phyloP scores from a whole-genome alignment of 2,888 invertebrate genomes.

The Yponomeuta plumbellus region DNA sequence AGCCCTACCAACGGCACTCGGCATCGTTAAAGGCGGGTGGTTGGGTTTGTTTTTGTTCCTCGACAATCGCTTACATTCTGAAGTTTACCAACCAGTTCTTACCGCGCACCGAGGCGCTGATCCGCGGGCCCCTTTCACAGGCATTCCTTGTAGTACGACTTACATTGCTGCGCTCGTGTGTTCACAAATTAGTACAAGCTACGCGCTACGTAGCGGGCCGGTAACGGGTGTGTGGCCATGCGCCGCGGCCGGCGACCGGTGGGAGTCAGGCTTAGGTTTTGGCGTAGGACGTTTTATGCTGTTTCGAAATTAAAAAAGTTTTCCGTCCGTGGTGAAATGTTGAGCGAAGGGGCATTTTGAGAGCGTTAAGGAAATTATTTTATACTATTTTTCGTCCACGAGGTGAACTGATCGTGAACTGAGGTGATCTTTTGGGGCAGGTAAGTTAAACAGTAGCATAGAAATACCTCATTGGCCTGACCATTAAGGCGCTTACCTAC shows the following conservation, averaged over 20 bases:
- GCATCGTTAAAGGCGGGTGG: slow-evolving; percentile 44
- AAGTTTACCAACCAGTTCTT: slow-evolving; percentile 69
- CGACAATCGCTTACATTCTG: slow-evolving; percentile 71
- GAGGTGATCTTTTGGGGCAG: no score
- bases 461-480: no score
- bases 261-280: not conserved
- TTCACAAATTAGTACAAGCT: not conserved
- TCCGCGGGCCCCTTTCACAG: slow-evolving; percentile 59
- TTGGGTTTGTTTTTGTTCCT: slow-evolving; percentile 67
- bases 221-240: not conserved
- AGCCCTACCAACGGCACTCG: not conserved
- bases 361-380: not conserved
- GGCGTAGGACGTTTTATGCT: not conserved
- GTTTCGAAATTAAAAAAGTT: slow-evolving; percentile 6
- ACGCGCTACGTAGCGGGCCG: not conserved
- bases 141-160: slow-evolving; percentile 47
- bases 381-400: not conserved
- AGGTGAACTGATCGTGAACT: not conserved
- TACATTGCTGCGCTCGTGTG: slow-evolving; percentile 33
- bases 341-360: not conserved
- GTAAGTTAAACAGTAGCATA: no score
- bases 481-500: no score
- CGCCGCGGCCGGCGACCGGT: not conserved
- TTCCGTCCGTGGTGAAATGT: slow-evolving; percentile 6
- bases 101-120: slow-evolving; percentile 48